Evolutionary conservation across 2,797 vertebrate species (phyloP).

Genomic region (Coregonus suidteri): DNA sequence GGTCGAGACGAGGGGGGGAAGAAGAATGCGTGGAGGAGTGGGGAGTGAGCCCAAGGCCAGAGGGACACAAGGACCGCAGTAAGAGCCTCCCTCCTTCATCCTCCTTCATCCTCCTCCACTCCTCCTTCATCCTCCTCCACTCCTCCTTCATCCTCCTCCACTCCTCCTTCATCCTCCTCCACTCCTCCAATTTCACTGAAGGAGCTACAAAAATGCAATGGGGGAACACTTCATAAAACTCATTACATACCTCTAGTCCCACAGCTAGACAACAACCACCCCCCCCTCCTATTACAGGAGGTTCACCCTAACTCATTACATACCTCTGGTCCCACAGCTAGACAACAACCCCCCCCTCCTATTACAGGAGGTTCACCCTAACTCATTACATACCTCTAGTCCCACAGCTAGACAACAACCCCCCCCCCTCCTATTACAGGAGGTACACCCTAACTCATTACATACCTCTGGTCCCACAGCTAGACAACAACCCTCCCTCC

Average conservation of each 20-base stretch:
- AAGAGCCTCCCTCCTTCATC: too few species aligned
- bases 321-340: conserved; percentile 31
- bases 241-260: conserved; percentile 41
- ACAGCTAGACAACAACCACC: not conserved
- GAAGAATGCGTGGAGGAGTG: not conserved
- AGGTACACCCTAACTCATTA: too few species aligned
- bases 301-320: conserved; percentile 44
- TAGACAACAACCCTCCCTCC: too few species aligned
- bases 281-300: not conserved
- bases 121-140: too few species aligned
- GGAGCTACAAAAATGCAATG: conserved; percentile 4
- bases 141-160: too few species aligned
- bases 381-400: too few species aligned
- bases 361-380: not conserved
- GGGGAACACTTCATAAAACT: conserved; percentile 51
- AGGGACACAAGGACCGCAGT: conserved; percentile 13
- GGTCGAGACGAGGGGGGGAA: conserved; percentile 15
- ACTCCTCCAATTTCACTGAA: too few species aligned
- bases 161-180: too few species aligned
- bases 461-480: too few species aligned
- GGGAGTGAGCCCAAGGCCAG: not conserved
- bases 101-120: too few species aligned
- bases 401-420: too few species aligned
- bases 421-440: too few species aligned
- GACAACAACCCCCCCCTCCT: not conserved